Percentiles rank a stretch among this genome's conserved stretches.
Evolutionary conservation across 1,140 invertebrate genomes (phyloP).

Genomic region (Musca domestica): DNA sequence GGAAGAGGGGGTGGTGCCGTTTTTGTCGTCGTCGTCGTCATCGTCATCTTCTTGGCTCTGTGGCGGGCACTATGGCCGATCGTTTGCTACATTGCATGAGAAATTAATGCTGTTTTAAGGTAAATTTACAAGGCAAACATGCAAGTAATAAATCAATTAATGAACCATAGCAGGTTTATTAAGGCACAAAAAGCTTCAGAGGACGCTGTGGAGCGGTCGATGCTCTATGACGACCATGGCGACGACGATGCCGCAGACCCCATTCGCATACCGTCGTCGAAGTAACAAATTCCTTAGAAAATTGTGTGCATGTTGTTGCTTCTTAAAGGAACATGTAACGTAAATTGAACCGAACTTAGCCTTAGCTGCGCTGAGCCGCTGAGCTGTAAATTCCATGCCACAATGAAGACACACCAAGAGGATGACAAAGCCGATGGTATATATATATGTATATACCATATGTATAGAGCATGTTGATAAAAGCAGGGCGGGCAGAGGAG

Average conservation of each 20-base stretch:
- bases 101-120: conserved; percentile 22
- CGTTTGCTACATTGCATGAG: conserved; percentile 12
- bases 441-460: too few relatives aligned
- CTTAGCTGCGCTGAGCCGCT: too few relatives aligned
- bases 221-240: too few relatives aligned
- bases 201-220: too few relatives aligned
- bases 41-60: too few relatives aligned
- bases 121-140: conserved; percentile 23
- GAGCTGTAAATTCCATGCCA: background rate
- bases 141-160: conserved; percentile 23
- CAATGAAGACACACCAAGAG: background rate
- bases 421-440: conserved; percentile 3
- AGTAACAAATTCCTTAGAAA: conserved; percentile 3
- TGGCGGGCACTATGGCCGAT: too few relatives aligned
- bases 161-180: conserved; percentile 22
- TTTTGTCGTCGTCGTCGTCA: too few relatives aligned
- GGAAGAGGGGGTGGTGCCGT: conserved; percentile 11
- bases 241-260: background rate
- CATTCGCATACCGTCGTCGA: conserved; percentile 1
- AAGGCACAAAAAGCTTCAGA: conserved; percentile 1
- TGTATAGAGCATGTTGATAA: background rate
- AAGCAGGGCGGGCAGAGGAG: background rate
- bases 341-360: conserved; percentile 8
- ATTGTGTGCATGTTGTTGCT: conserved; percentile 8
- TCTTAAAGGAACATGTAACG: conserved; percentile 20